Percentiles rank a stretch among this genome's conserved stretches.
phyloP scores from a whole-genome alignment of 2,888 invertebrate genomes.

The Miltochrista miniata region DNA sequence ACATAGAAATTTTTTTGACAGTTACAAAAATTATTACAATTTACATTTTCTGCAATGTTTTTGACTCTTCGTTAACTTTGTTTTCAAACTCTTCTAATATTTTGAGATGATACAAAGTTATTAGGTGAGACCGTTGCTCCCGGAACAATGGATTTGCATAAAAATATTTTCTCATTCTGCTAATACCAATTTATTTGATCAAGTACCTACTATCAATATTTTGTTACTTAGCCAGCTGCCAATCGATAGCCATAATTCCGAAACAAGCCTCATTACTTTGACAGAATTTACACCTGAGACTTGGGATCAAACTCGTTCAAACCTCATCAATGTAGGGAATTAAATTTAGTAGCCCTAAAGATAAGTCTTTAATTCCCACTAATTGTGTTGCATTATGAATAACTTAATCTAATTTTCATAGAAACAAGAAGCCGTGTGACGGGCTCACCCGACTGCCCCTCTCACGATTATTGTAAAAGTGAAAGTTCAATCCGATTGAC shows the following conservation, averaged over 20 bases:
- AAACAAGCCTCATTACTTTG: conserved; percentile 27
- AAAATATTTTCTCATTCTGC: conserved; percentile 14
- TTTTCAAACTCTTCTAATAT: conserved; percentile 21
- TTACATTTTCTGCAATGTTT: conserved; percentile 15
- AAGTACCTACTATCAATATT: conserved; percentile 12
- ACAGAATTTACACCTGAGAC: conserved; percentile 25
- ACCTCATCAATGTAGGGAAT: conserved; percentile 7
- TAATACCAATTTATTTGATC: conserved; percentile 5
- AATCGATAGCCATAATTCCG: conserved; percentile 17
- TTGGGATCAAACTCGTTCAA: not conserved
- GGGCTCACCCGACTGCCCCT: too few relatives aligned
- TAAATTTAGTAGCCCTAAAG: not conserved
- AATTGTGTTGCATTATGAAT: not conserved
- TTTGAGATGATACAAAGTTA: conserved; percentile 15
- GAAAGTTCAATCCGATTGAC: too few relatives aligned
- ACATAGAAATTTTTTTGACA: too few relatives aligned
- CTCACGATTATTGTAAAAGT: too few relatives aligned
- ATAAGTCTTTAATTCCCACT: too few relatives aligned
- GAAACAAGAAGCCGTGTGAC: too few relatives aligned
- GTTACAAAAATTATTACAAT: too few relatives aligned
- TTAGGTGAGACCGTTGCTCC: conserved; percentile 11
- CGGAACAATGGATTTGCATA: not conserved
- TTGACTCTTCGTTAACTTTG: conserved; percentile 20
- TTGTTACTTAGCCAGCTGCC: conserved; percentile 6
- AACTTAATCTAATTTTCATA: too few relatives aligned